Evolutionary conservation across 2,113 vertebrate genomes (phyloP).

Genomic region (Blennius ocellaris): DNA sequence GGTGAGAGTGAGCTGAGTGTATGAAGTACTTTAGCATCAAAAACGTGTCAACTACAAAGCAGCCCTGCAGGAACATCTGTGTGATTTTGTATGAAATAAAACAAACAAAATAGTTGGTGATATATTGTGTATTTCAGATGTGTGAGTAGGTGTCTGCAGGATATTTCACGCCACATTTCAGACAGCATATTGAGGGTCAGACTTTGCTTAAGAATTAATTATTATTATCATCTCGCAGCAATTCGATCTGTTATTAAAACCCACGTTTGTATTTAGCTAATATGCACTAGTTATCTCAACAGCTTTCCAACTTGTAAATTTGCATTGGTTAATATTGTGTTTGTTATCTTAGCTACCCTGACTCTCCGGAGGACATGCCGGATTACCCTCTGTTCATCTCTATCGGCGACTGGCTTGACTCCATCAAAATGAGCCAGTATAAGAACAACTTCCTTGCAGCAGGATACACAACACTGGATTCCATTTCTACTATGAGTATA

Average conservation of each 20-base stretch:
- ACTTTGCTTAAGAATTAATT: not conserved
- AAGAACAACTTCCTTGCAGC: slow-evolving; percentile 97
- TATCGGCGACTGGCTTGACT: slow-evolving; percentile 98
- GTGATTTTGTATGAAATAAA: not conserved
- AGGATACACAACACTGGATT: slow-evolving; percentile 96
- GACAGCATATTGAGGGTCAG: not conserved
- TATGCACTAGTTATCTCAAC: not conserved
- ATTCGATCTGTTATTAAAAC: not conserved
- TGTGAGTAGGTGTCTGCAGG: not conserved
- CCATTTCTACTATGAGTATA: slow-evolving; percentile 96
- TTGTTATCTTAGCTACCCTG: slow-evolving; percentile 85
- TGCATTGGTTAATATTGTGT: slow-evolving; percentile 5
- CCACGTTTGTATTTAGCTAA: not conserved
- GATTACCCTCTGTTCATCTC: slow-evolving; percentile 98
- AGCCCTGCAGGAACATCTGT: not conserved
- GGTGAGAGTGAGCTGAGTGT: slow-evolving; percentile 73
- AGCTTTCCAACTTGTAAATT: not conserved
- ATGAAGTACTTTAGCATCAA: too few species aligned
- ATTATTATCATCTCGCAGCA: not conserved
- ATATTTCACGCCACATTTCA: not conserved
- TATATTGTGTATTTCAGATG: not conserved
- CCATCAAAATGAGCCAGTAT: slow-evolving; percentile 99
- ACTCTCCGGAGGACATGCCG: slow-evolving; percentile 91
- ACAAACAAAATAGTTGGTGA: not conserved
- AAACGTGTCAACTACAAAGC: too few species aligned